Conservation (phyloP, 2,888 invertebrate genomes). For the Lochmaea capreae region DNA sequence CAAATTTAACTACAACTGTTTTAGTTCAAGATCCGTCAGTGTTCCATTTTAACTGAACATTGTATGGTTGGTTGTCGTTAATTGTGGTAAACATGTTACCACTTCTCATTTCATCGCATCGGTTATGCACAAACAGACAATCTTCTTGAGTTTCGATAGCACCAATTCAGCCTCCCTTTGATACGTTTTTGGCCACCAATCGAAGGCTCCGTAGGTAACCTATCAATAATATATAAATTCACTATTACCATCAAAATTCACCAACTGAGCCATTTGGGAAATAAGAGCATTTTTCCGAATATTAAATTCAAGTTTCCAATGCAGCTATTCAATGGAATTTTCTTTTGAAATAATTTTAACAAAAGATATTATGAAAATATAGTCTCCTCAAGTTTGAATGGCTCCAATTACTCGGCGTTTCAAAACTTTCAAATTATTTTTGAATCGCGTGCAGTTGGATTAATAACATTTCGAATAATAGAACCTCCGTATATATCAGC, state of each 20-base stretch:
- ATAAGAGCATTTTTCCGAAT: neutral
- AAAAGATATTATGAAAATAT: neutral
- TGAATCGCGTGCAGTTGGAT: neutral
- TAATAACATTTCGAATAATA: slow-evolving; percentile 4
- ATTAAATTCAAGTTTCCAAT: neutral
- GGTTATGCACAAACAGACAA: too few species aligned
- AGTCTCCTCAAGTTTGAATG: neutral
- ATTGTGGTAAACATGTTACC: too few species aligned
- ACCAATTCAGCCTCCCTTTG: too few species aligned
- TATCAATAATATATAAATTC: neutral
- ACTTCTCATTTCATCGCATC: too few species aligned
- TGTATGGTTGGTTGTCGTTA: too few species aligned
- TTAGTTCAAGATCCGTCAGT: too few species aligned
- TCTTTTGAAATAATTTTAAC: neutral
- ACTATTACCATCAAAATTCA: neutral
- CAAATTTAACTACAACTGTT: too few species aligned
- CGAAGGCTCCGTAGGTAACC: too few species aligned
- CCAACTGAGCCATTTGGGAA: neutral
- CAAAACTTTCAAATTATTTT: neutral
- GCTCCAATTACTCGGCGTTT: slow-evolving; percentile 1
- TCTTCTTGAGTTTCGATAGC: too few species aligned
- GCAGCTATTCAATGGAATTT: neutral
- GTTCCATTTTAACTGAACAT: too few species aligned
- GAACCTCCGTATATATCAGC: neutral
- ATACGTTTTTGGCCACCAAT: too few species aligned